phyloP scores from a whole-genome alignment of 2,113 vertebrate genomes.

The Chionis minor region DNA sequence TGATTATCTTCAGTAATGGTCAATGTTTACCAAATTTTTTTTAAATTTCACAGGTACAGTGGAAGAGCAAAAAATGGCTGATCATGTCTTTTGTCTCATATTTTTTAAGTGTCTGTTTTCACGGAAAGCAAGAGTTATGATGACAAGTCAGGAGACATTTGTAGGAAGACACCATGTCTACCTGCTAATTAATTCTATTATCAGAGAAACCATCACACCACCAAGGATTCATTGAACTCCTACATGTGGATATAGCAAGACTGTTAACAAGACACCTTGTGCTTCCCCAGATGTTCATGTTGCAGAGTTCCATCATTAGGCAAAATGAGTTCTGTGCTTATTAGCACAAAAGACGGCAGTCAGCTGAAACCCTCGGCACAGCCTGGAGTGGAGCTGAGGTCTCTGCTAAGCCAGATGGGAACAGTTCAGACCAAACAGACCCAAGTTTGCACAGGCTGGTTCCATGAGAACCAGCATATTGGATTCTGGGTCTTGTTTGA shows the following conservation, averaged over 20 bases:
- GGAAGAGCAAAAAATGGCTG: neutral
- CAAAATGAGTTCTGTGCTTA: conserved; percentile 23
- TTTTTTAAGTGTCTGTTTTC: neutral
- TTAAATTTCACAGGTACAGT: neutral
- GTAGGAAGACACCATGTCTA: neutral
- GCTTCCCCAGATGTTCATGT: conserved; percentile 42
- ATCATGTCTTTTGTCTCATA: neutral
- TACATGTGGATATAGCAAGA: neutral
- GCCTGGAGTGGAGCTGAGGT: conserved; percentile 53
- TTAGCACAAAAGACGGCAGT: conserved; percentile 50
- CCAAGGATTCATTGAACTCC: neutral
- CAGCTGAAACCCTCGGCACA: conserved; percentile 39
- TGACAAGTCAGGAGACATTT: neutral
- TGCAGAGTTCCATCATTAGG: neutral
- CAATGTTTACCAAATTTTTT: neutral
- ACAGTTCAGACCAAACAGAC: neutral
- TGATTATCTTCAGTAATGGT: neutral
- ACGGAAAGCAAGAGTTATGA: neutral
- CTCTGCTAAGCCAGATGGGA: conserved; percentile 30
- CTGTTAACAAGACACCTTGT: conserved; percentile 22
- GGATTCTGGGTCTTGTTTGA: neutral
- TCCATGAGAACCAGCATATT: neutral
- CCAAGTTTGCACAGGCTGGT: neutral
- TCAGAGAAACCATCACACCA: neutral
- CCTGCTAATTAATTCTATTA: neutral